Percentiles rank a stretch among this genome's conserved stretches.
Evolutionary conservation across 2,888 invertebrate genomes (phyloP).

Genomic region (Noctua comes): DNA sequence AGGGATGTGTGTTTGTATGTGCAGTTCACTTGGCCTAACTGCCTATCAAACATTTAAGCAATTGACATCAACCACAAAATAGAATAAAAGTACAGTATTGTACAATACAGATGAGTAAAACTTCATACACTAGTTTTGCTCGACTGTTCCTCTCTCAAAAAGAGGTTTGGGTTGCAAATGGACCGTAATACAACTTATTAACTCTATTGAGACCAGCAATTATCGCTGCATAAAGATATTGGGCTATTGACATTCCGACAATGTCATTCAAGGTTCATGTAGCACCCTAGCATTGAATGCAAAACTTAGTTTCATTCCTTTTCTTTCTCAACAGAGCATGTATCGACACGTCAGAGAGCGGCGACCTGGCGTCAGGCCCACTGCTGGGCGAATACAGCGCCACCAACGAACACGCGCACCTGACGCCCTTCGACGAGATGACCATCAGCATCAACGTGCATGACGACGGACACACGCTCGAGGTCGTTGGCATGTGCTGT

Average conservation of each 20-base stretch:
- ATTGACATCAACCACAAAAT: background rate
- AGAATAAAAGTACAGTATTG: background rate
- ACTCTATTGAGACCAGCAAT: background rate
- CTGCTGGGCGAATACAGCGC: slow-evolving; percentile 95
- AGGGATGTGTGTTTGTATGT: background rate
- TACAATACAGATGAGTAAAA: no score
- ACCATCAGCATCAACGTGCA: slow-evolving; percentile 98
- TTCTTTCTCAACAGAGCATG: slow-evolving; percentile 91
- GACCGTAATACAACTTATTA: background rate
- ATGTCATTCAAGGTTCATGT: no score
- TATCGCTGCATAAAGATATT: background rate
- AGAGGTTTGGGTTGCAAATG: background rate
- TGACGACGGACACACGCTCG: slow-evolving; percentile 96
- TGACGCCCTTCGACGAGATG: slow-evolving; percentile 95
- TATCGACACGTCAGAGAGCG: slow-evolving; percentile 95
- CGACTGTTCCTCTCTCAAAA: background rate
- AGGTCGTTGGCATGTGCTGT: slow-evolving; percentile 98
- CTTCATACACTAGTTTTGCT: background rate
- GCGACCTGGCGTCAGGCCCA: slow-evolving; percentile 94
- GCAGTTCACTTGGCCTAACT: background rate
- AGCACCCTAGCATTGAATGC: background rate
- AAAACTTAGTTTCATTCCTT: background rate
- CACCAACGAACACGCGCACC: slow-evolving; percentile 94
- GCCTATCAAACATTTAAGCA: background rate
- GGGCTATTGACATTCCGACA: no score